Evolutionary conservation across 1,140 invertebrate species (phyloP).

Genomic region (Fopius arisanus): DNA sequence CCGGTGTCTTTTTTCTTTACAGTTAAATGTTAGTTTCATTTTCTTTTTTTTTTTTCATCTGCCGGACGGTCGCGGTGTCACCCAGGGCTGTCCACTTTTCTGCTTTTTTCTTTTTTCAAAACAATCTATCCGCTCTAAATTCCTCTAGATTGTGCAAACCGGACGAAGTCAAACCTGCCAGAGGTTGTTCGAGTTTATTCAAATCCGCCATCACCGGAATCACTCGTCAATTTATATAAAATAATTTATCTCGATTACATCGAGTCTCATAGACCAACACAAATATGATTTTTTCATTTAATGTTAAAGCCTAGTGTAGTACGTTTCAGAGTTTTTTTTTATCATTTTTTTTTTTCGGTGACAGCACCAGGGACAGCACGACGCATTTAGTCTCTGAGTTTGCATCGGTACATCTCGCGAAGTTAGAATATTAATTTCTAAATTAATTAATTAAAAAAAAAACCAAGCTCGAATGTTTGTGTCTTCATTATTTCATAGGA

Average conservation of each 20-base stretch:
- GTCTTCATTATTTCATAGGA: constrained; percentile 25
- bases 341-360: constrained; percentile 7
- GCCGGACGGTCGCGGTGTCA: constrained; percentile 57
- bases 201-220: constrained; percentile 21
- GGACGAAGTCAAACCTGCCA: constrained; percentile 2
- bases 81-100: constrained; percentile 47
- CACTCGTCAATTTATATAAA: constrained; percentile 23
- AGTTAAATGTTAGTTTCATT: not conserved
- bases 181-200: not conserved
- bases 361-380: constrained; percentile 49
- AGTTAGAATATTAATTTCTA: constrained; percentile 38
- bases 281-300: not conserved
- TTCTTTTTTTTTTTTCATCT: constrained; percentile 42
- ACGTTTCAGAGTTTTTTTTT: constrained; percentile 5
- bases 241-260: constrained; percentile 31
- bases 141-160: not conserved
- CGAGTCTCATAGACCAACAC: constrained; percentile 6
- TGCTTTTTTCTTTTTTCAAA: constrained; percentile 14
- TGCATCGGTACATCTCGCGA: constrained; percentile 47
- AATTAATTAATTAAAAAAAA: constrained; percentile 39
- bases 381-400: constrained; percentile 52
- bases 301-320: constrained; percentile 28
- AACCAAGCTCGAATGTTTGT: constrained; percentile 39
- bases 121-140: not conserved
- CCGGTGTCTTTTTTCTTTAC: constrained; percentile 7